Evolutionary conservation across 2,113 vertebrate species (phyloP), one percentile per base, ranked within the genome.

Genomic region (Daphoenositta chrysoptera): DNA sequence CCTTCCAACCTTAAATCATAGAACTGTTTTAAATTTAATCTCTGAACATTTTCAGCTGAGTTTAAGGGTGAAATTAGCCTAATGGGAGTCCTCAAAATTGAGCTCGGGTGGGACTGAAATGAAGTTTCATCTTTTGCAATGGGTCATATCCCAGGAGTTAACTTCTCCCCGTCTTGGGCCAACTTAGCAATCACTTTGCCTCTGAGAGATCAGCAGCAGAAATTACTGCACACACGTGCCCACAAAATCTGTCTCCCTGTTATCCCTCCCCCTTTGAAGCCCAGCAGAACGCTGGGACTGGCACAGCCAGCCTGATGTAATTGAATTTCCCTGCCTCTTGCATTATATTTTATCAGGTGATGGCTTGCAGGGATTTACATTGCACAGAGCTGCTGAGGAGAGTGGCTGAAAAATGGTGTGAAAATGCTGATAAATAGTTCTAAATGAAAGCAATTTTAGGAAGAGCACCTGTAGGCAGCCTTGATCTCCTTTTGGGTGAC

Each of bases 371-470:
- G 68, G 90, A 95, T 97, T 97, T 97, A 83, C 94, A 94, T 96
- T 93, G 94, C 78, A 80, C 92, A 64, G 96, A 92, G 81, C 76
- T 51, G 69, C 79, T 50, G 87, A 92, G 82, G 68, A 96, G 95
- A 95, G 86, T 5, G 31, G 33, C 48, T 77, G 78, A 80, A 93
- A 96, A 96, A 89, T 89, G 61, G 57, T 93, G 85, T 94, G 94
- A 97, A 89, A 95, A 97, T 53, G 93, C 95, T 98, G 97, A 98
- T 97, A 97, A 97, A 98, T 97, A 91, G 96, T 87, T 97, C 83
- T 92, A 96, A 97, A 96, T 96, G 87, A 96, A 98, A 98, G 96
- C 91, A 97, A 96, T 98, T 98, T 98, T 91, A 97, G 95, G 83
- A 72, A 77, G 60, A 95, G 79, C 83, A 84, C 95, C 97, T 81